Evolutionary conservation across 1,140 invertebrate species (phyloP).

Genomic region (Melitaea cinxia): DNA sequence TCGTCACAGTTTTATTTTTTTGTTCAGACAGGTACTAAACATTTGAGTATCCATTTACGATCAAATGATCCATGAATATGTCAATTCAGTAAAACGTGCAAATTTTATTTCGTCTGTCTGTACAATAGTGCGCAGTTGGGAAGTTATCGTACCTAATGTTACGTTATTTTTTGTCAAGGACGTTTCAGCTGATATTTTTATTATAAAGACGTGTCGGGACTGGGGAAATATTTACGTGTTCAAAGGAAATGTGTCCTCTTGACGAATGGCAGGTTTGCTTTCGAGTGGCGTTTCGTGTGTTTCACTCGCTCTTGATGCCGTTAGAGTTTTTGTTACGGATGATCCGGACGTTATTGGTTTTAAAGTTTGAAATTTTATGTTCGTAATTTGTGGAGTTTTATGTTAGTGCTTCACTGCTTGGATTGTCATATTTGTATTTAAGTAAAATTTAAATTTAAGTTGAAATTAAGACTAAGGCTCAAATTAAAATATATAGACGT

Average conservation of each 20-base stretch:
- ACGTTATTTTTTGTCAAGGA: conserved; percentile 58
- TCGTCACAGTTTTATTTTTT: neutral
- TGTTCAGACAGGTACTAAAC: neutral
- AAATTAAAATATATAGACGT: too few species aligned
- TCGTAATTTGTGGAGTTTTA: neutral
- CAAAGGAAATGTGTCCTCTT: conserved; percentile 49
- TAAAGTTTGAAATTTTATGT: neutral
- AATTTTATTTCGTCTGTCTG: conserved; percentile 18
- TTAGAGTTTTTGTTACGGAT: conserved; percentile 4
- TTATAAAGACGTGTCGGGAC: conserved; percentile 68
- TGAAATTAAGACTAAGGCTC: too few species aligned
- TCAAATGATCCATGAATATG: conserved; percentile 5
- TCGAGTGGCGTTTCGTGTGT: conserved; percentile 32
- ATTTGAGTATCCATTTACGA: neutral
- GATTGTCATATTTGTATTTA: too few species aligned
- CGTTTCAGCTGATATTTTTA: conserved; percentile 70
- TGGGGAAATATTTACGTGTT: conserved; percentile 63
- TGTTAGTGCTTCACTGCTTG: too few species aligned
- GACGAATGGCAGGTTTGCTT: conserved; percentile 53
- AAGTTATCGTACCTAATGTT: conserved; percentile 72
- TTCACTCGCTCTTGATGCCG: neutral
- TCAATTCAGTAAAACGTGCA: neutral
- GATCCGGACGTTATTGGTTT: neutral
- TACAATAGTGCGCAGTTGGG: conserved; percentile 57
- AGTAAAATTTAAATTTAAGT: too few species aligned